Conservation (phyloP, 1,140 invertebrate species). For the Tyrophagus putrescentiae region DNA sequence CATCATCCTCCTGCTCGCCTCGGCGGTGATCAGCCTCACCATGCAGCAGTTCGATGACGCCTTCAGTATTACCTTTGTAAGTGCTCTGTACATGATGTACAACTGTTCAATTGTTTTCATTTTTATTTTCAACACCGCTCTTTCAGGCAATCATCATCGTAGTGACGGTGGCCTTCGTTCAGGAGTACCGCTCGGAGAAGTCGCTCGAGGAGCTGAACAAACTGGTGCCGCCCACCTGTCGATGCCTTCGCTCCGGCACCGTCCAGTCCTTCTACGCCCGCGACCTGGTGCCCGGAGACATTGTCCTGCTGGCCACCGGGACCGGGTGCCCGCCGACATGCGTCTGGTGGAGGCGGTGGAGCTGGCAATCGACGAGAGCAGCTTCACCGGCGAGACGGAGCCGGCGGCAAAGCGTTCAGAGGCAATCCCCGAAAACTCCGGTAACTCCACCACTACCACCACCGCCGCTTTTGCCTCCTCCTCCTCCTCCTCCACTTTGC, state of each 20-base stretch:
- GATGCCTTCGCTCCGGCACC: slow-evolving; percentile 61
- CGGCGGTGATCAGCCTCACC: slow-evolving; percentile 83
- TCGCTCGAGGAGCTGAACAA: slow-evolving; percentile 97
- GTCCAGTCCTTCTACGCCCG: slow-evolving; percentile 78
- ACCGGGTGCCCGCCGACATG: slow-evolving; percentile 88
- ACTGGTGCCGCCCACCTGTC: slow-evolving; percentile 60
- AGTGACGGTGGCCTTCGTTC: slow-evolving; percentile 96
- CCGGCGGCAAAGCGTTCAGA: slow-evolving; percentile 51
- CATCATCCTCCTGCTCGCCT: slow-evolving; percentile 80
- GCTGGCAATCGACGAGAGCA: slow-evolving; percentile 90
- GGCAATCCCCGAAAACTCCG: background rate
- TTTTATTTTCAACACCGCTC: slow-evolving; percentile 22
- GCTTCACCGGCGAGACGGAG: slow-evolving; percentile 75
- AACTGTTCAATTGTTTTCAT: background rate
- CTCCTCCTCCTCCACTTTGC: too few relatives aligned
- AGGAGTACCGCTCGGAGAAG: slow-evolving; percentile 91
- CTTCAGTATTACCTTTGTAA: slow-evolving; percentile 88
- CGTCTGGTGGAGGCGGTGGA: slow-evolving; percentile 70
- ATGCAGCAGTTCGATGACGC: slow-evolving; percentile 98
- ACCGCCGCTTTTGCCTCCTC: too few relatives aligned
- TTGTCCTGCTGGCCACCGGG: slow-evolving; percentile 85
- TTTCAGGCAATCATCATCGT: slow-evolving; percentile 76
- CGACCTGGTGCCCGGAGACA: slow-evolving; percentile 93
- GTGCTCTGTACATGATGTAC: slow-evolving; percentile 33
- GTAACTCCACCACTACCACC: background rate